Conservation (phyloP, 2,888 invertebrate genomes). For the Cerceris ruficornis region DNA sequence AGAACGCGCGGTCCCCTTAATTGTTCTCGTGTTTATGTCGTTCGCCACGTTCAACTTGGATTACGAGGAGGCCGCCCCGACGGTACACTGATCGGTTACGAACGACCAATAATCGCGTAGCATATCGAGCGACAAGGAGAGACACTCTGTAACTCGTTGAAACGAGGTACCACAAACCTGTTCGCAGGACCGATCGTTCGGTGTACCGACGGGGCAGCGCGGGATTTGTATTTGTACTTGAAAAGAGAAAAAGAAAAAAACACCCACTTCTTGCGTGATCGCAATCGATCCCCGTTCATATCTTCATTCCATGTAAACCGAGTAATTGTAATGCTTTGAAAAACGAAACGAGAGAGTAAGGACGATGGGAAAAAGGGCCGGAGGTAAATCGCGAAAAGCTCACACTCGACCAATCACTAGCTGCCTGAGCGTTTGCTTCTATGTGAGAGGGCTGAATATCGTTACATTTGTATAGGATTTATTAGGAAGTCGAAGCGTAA, state of each 20-base stretch:
- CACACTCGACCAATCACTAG: conserved; percentile 80
- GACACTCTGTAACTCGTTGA: neutral
- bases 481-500: conserved; percentile 17
- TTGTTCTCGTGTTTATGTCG: conserved; percentile 58
- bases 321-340: neutral
- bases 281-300: conserved; percentile 67
- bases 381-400: conserved; percentile 67
- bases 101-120: conserved; percentile 25
- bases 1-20: conserved; percentile 43
- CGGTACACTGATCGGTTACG: conserved; percentile 21
- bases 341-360: conserved; percentile 42
- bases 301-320: conserved; percentile 63
- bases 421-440: conserved; percentile 79
- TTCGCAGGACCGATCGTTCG: conserved; percentile 16
- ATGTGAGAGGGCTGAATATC: conserved; percentile 64
- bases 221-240: conserved; percentile 43
- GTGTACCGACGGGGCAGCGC: conserved; percentile 26
- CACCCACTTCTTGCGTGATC: conserved; percentile 56
- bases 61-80: conserved; percentile 24
- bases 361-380: conserved; percentile 27
- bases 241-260: conserved; percentile 1
- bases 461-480: conserved; percentile 59
- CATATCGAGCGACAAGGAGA: conserved; percentile 7
- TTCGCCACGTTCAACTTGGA: conserved; percentile 48
- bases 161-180: conserved; percentile 5